Evolutionary conservation across 2,113 vertebrate genomes (phyloP), one percentile per base, ranked within the genome.

Genomic region (Protobothrops mucrosquamatus): DNA sequence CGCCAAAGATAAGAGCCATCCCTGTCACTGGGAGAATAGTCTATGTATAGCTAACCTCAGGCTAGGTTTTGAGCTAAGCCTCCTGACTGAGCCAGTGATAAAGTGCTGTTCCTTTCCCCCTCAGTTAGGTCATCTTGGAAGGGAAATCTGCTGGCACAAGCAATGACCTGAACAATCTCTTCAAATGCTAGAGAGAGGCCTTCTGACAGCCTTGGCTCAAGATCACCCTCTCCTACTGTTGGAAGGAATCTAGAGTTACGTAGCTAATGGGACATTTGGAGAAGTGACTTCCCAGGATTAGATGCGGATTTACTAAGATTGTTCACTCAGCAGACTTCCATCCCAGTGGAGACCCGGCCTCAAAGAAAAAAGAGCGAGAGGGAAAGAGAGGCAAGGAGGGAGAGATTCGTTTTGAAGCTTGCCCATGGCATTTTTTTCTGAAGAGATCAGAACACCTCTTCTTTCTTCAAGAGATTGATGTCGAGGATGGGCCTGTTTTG

Each of bases 231-330:
- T 89, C 91, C 89, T 95, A 85, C 55, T 91, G 95, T 86, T 95
- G 96, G 90, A 96, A 90, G 95, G 81, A 95, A 87, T 54, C 43
- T 59, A 94, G 94, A 96, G 94, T 95, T 96, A 96, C 89, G 95
- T 94, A 96, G 94, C 92, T 87, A 90, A 86, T 74, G 91, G 81
- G 95, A 91, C 90, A 97, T 94, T 94, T 96, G 92, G 85, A 74
- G 88, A 92, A 48, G 89, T 85, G 88, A 56, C 81, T 93, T 90
- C 89, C 96, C 94, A 93, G 94, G 93, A 54, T 93, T 96, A 96
- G 94, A 88, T 88, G 93, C 55, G 95, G 91, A 93, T 93, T 93
- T 96, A 95, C 90, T 92, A 93, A 93, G 95, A 81, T 93, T 93
- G 91, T 93, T 93, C 92, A 24, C 95, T 96, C 91, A 94, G 88